These are phyloP conservation scores for Ctena decussata DNA, from an alignment of 2,888 invertebrate genomes.

Conservation along the genomic window DNA sequence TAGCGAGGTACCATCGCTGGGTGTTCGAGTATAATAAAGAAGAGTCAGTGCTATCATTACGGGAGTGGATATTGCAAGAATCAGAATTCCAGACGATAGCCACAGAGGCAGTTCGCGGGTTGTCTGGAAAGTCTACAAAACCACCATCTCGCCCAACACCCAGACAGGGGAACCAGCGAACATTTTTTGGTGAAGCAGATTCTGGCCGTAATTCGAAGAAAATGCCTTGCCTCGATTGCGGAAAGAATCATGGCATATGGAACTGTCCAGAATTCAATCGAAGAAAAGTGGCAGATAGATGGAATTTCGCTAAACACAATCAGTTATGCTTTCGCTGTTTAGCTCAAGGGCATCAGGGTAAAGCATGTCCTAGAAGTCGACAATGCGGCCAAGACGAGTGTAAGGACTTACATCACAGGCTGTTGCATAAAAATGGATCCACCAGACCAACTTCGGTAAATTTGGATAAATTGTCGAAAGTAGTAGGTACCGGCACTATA, in stretches of 20 bases:
- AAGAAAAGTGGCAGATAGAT: not conserved
- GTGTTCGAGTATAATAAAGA: slow-evolving; percentile 25
- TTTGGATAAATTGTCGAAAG: not conserved
- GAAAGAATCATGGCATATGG: slow-evolving; percentile 27
- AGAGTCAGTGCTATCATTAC: slow-evolving; percentile 21
- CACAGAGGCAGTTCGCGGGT: slow-evolving; percentile 23
- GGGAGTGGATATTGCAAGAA: slow-evolving; percentile 31
- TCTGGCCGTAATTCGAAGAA: not conserved
- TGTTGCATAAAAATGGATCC: not conserved
- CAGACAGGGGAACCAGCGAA: not conserved
- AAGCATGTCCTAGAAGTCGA: slow-evolving; percentile 19
- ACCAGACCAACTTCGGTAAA: not conserved
- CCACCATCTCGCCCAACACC: not conserved
- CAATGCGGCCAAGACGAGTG: slow-evolving; percentile 19
- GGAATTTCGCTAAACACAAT: not conserved
- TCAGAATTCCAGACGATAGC: slow-evolving; percentile 32
- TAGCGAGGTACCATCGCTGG: slow-evolving; percentile 46
- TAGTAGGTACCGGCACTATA: not conserved
- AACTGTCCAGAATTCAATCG: slow-evolving; percentile 6
- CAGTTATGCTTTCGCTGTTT: slow-evolving; percentile 32
- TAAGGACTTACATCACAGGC: slow-evolving; percentile 18
- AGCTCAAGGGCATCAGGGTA: slow-evolving; percentile 13
- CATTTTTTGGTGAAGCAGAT: slow-evolving; percentile 22
- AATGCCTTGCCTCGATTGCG: not conserved
- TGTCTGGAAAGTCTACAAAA: not conserved